Evolutionary conservation across 2,888 invertebrate genomes (phyloP).

Genomic region (Lissonota sp.): DNA sequence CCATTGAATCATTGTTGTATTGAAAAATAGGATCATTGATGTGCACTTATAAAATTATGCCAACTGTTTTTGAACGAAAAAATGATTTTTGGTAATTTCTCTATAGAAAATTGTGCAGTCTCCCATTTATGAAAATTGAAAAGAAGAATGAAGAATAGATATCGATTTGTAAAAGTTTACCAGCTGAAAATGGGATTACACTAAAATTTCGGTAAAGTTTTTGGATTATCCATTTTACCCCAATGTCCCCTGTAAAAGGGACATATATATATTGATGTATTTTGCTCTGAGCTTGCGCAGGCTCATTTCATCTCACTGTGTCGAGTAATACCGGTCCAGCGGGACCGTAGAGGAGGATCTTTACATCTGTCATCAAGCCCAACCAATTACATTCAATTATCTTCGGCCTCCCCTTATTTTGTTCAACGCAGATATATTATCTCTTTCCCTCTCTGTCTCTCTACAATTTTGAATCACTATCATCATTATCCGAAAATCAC

Average conservation of each 20-base stretch:
- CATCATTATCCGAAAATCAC: slow-evolving; percentile 49
- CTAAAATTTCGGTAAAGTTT: too few species aligned
- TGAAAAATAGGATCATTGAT: too few species aligned
- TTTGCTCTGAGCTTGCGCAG: slow-evolving; percentile 42
- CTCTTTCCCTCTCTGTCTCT: slow-evolving; percentile 26
- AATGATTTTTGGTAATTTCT: too few species aligned
- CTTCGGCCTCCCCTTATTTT: slow-evolving; percentile 44
- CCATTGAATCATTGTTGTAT: too few species aligned
- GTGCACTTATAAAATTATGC: too few species aligned
- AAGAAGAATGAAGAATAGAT: too few species aligned
- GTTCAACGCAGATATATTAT: slow-evolving; percentile 12
- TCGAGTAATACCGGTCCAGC: slow-evolving; percentile 69
- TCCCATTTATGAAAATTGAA: too few species aligned
- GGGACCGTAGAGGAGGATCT: slow-evolving; percentile 46
- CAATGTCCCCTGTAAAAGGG: background rate
- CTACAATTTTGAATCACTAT: slow-evolving; percentile 50
- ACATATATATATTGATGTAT: background rate
- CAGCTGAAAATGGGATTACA: too few species aligned
- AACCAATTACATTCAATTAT: slow-evolving; percentile 81
- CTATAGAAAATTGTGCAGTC: too few species aligned
- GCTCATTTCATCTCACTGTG: slow-evolving; percentile 35
- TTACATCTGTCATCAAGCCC: slow-evolving; percentile 82
- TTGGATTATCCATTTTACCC: too few species aligned
- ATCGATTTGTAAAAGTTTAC: too few species aligned
- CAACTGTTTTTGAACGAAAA: too few species aligned